Conservation (phyloP, 2,797 vertebrate genomes). For the Rhynchotus rufescens region DNA sequence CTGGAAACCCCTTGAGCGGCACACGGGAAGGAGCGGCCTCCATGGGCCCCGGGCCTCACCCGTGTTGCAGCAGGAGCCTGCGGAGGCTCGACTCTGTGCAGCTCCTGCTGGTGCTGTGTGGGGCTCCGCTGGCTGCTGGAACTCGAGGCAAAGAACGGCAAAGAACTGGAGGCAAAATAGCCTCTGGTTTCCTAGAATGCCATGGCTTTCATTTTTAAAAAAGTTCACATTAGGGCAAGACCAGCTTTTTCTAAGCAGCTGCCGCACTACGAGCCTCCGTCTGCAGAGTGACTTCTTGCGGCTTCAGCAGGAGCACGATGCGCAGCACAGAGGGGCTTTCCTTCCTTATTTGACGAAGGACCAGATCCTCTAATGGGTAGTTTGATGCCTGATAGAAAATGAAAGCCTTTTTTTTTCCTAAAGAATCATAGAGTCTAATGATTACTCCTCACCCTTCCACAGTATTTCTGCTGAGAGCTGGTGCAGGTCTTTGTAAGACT, state of each 20-base stretch:
- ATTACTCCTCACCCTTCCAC: neutral
- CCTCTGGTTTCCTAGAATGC: neutral
- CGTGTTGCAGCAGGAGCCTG: neutral
- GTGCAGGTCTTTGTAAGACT: neutral
- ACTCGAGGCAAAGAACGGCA: neutral
- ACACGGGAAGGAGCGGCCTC: neutral
- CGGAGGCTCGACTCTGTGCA: neutral
- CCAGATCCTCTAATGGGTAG: neutral
- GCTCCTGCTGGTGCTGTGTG: neutral
- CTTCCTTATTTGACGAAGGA: neutral
- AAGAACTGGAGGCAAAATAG: neutral
- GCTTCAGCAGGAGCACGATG: neutral
- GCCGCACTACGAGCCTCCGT: neutral
- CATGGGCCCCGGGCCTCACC: neutral
- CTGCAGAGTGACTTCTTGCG: accelerated
- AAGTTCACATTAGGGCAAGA: accelerated
- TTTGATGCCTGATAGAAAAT: neutral
- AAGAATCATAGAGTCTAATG: neutral
- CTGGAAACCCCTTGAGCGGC: neutral
- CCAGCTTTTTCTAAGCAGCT: neutral
- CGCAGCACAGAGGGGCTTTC: neutral
- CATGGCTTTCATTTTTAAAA: neutral
- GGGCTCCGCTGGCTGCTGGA: neutral
- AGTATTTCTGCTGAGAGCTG: neutral
- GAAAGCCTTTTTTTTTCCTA: neutral